Evolutionary conservation across 1,140 invertebrate species (phyloP), one percentile per base, ranked within the genome.

Genomic region (Chionoecetes opilio): DNA sequence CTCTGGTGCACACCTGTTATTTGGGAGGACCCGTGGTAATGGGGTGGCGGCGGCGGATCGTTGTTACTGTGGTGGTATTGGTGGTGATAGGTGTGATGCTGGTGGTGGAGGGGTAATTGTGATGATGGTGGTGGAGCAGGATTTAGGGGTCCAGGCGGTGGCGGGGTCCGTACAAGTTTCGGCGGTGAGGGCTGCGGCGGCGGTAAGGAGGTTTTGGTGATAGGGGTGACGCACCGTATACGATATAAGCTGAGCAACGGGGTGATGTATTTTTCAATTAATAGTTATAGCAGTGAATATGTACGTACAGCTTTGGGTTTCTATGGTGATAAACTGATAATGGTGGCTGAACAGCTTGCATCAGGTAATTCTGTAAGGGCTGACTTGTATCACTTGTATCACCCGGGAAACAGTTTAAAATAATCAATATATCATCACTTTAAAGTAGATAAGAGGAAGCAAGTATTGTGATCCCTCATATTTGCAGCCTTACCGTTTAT

Each of bases 21-120:
- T 91, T 63, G 41, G 88, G 37, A 90, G 88, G 63, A 75, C 63
- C 63, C 63, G 63, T 75, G 63, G 63, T 75, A 75, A 75, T 75
- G n/a, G 88, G 26, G 38, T n/a, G 63, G 63, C 63, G 63, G 63
- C 63, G 26, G 63, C 21, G 63, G 63, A 75, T 75, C 63, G 63
- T 75, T 75, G 63, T 75, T 75, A 75, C 63, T 75, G 63, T 75
- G 63, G 63, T 75, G 63, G 63, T 75, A 75, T 75, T 75, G 63
- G 63, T 75, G 63, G 63, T 75, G 63, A 75, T 75, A 75, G 63
- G 63, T 75, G 88, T 31, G 26, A 53, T 46, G 88, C 26, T 53
- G 88, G 88, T 46, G 38, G 88, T 90, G 38, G 88, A 31, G 38
- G 38, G 37, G 34, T 29, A 31, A 29, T n/a, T 37, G 5, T 32